Percentiles rank a stretch among this genome's conserved stretches.
Evolutionary conservation across 2,888 invertebrate species (phyloP).

Genomic region (Nephrocerus scutellatus): DNA sequence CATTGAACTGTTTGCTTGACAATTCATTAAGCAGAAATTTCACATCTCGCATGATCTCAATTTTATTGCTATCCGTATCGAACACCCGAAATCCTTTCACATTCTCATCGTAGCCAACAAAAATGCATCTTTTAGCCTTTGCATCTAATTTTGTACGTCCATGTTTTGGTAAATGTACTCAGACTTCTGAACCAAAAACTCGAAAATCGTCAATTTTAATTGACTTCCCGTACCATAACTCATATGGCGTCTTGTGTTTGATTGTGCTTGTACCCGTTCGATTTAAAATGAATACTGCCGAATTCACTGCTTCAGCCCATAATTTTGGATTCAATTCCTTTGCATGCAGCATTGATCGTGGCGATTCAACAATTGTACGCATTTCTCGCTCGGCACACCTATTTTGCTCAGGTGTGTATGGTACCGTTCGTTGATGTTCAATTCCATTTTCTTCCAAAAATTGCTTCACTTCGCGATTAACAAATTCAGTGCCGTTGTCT

Average conservation of each 20-base stretch:
- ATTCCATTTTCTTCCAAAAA: too few species aligned
- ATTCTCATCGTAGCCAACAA: constrained; percentile 15
- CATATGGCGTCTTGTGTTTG: constrained; percentile 24
- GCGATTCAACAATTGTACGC: constrained; percentile 33
- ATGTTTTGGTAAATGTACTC: constrained; percentile 13
- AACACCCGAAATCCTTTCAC: constrained; percentile 16
- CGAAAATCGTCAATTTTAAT: constrained; percentile 6
- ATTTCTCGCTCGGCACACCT: constrained; percentile 35
- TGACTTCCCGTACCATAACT: constrained; percentile 23
- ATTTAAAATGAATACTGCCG: constrained; percentile 34
- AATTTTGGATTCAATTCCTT: constrained; percentile 24
- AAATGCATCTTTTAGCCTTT: constrained; percentile 14
- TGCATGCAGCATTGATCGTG: constrained; percentile 23
- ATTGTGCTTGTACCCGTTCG: constrained; percentile 26
- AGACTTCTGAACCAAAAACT: constrained; percentile 12
- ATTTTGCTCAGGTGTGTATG: constrained; percentile 39
- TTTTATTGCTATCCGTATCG: too few species aligned
- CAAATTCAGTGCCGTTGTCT: constrained; percentile 29
- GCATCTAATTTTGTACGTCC: constrained; percentile 14
- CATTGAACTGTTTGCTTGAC: too few species aligned
- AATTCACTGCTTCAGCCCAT: constrained; percentile 42
- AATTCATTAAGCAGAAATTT: too few species aligned
- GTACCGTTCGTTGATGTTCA: constrained; percentile 25
- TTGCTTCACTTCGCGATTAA: constrained; percentile 19
- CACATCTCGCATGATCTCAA: too few species aligned